Evolutionary conservation across 1,140 invertebrate species (phyloP).

Genomic region (Geopemphigus sp.): DNA sequence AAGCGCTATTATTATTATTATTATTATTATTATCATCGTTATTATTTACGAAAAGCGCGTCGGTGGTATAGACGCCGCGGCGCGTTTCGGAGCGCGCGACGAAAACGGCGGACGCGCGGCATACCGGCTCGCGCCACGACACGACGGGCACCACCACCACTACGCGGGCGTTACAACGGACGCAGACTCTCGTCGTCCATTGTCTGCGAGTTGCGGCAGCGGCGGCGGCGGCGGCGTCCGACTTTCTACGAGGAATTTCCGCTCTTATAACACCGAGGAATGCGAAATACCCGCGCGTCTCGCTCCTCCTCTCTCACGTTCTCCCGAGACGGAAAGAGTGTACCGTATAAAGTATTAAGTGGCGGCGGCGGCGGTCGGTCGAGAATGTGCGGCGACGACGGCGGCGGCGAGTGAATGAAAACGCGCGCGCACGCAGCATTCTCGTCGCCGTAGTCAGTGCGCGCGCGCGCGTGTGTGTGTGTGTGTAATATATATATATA

Average conservation of each 20-base stretch:
- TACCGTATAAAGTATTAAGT: too few species aligned
- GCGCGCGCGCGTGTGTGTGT: background rate
- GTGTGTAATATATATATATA: too few species aligned
- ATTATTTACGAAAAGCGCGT: too few species aligned
- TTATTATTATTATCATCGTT: too few species aligned
- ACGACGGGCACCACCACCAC: too few species aligned
- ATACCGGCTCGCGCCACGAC: too few species aligned
- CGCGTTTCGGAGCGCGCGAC: too few species aligned
- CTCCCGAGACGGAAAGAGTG: too few species aligned
- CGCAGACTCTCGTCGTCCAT: slow-evolving; percentile 30
- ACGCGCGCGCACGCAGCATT: slow-evolving; percentile 24
- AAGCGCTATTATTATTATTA: slow-evolving; percentile 1
- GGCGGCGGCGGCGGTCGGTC: background rate
- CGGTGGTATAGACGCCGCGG: too few species aligned
- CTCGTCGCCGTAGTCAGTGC: background rate
- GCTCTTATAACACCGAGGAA: slow-evolving; percentile 43
- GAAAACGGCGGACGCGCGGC: too few species aligned
- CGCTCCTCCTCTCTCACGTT: background rate
- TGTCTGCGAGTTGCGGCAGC: background rate
- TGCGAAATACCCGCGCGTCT: background rate
- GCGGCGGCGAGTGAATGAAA: slow-evolving; percentile 19
- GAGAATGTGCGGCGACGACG: background rate
- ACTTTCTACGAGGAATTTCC: slow-evolving; percentile 47
- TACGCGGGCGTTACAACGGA: too few species aligned
- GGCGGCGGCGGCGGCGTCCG: background rate